These are phyloP conservation scores for Phaonia tiefii DNA, from an alignment of 2,888 invertebrate species.

Conservation along the genomic window DNA sequence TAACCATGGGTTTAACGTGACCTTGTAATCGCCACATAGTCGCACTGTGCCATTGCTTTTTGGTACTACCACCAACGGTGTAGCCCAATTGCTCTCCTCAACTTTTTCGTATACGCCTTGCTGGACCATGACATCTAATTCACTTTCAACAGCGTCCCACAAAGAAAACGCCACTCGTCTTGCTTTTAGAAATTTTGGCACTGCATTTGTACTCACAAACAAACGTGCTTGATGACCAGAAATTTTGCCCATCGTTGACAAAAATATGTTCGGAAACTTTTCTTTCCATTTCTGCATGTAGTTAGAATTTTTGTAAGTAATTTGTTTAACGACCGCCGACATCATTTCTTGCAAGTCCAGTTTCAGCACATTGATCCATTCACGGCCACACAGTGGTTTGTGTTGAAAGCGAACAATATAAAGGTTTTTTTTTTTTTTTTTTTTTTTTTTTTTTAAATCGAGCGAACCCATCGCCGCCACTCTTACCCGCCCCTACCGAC, in stretches of 20 bases:
- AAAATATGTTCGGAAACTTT: not conserved
- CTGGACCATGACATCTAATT: conserved; percentile 11
- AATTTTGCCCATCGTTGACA: not conserved
- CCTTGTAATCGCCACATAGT: conserved; percentile 67
- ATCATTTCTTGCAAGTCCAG: conserved; percentile 15
- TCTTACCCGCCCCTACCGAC: too few species aligned
- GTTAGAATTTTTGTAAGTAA: too few species aligned
- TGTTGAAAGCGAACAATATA: conserved; percentile 58
- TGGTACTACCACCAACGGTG: conserved; percentile 72
- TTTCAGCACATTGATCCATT: conserved; percentile 51
- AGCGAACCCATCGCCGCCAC: too few species aligned
- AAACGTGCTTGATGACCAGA: not conserved
- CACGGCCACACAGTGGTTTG: conserved; percentile 57
- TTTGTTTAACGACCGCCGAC: not conserved
- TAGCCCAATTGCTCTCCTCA: conserved; percentile 71
- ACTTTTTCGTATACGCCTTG: conserved; percentile 45
- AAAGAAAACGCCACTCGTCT: not conserved
- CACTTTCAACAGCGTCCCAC: conserved; percentile 30
- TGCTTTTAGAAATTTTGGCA: not conserved
- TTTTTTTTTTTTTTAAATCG: not conserved
- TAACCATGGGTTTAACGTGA: conserved; percentile 70
- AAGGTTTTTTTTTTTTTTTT: conserved; percentile 11
- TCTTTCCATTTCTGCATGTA: too few species aligned
- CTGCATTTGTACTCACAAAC: not conserved
- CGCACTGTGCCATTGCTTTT: conserved; percentile 70